Evolutionary conservation across 2,113 vertebrate species (phyloP).

Genomic region (Madoqua kirkii): DNA sequence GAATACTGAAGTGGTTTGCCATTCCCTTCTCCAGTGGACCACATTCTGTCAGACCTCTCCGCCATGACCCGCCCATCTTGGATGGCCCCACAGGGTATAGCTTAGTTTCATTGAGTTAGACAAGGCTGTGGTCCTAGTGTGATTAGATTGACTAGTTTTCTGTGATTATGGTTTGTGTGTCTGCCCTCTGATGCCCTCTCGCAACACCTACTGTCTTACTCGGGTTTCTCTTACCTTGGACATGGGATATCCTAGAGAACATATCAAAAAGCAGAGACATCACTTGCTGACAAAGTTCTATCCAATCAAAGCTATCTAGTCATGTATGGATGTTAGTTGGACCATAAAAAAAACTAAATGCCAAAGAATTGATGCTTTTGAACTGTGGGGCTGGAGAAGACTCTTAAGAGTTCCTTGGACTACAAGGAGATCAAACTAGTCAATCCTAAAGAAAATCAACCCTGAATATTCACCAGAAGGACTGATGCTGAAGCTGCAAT

Average conservation of each 20-base stretch:
- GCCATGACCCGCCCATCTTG: rapidly evolving
- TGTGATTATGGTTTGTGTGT: too few species aligned
- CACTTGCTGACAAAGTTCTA: not conserved
- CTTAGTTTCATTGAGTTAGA: too few species aligned
- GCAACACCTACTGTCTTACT: too few species aligned
- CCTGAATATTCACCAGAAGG: not conserved
- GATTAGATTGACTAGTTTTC: too few species aligned
- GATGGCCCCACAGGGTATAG: too few species aligned
- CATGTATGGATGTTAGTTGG: not conserved
- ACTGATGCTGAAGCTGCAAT: not conserved
- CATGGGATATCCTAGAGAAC: not conserved
- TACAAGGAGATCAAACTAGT: not conserved
- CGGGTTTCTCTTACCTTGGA: too few species aligned
- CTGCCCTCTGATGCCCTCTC: too few species aligned
- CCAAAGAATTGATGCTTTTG: not conserved
- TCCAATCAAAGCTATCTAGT: not conserved
- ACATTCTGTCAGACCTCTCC: too few species aligned
- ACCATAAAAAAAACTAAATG: not conserved
- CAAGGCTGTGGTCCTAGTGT: too few species aligned
- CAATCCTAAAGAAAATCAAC: not conserved
- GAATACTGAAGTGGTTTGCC: too few species aligned
- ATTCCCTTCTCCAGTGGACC: too few species aligned
- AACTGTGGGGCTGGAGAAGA: not conserved
- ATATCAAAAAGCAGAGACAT: not conserved
- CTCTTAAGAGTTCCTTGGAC: not conserved